phyloP scores from a whole-genome alignment of 2,797 vertebrate species.

The Scolopax bukidnonensis region DNA sequence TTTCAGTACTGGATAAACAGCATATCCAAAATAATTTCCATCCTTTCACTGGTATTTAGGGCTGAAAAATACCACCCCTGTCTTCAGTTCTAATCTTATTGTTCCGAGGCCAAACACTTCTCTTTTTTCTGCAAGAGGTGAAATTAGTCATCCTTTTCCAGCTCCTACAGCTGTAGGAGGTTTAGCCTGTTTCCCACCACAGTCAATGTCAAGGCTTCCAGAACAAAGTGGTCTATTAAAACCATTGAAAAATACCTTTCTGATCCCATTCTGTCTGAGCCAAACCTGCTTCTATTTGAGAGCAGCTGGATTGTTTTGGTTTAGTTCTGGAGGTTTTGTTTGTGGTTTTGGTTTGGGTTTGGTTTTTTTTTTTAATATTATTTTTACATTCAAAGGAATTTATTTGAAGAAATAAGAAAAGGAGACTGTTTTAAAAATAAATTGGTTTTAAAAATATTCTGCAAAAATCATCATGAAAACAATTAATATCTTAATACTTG shows the following conservation, averaged over 20 bases:
- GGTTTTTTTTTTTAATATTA: not conserved
- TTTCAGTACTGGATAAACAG: not conserved
- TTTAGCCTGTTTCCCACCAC: not conserved
- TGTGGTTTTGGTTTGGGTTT: too few relatives aligned
- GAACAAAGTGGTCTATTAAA: not conserved
- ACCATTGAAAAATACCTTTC: not conserved
- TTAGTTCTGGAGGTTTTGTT: too few relatives aligned
- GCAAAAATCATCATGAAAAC: not conserved
- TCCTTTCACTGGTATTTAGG: too few relatives aligned
- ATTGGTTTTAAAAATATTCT: not conserved
- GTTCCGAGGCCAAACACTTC: not conserved
- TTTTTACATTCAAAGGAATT: not conserved
- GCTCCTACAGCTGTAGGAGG: not conserved
- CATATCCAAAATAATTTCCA: not conserved
- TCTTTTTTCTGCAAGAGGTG: not conserved
- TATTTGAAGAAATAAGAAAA: not conserved
- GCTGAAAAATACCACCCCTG: not conserved
- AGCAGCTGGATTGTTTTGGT: too few relatives aligned
- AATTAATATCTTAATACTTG: not conserved
- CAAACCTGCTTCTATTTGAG: not conserved
- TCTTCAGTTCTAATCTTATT: not conserved
- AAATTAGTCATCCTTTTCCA: not conserved
- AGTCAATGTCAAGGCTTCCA: not conserved
- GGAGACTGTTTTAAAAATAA: not conserved
- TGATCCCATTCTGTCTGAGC: not conserved